Percentiles rank a stretch among this genome's conserved stretches.
Evolutionary conservation across 2,113 vertebrate species (phyloP).

Genomic region (Hemicordylus capensis): DNA sequence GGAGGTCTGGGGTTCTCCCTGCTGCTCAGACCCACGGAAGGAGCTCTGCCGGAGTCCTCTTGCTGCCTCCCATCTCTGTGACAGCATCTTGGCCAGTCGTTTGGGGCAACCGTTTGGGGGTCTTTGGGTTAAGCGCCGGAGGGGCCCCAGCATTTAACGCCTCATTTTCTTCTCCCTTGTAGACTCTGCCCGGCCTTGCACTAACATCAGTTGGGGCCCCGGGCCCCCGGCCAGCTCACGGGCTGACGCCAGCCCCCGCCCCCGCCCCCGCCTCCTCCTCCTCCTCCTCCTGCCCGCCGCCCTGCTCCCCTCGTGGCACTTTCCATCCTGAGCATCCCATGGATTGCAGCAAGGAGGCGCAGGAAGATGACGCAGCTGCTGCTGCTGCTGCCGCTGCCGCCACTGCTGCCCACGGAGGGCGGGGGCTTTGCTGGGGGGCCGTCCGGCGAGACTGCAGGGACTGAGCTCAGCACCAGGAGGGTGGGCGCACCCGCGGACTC

Average conservation of each 20-base stretch:
- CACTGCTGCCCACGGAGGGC: neutral
- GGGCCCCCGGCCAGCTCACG: neutral
- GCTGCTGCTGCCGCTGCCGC: neutral
- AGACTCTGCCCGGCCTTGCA: neutral
- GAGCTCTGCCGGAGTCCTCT: neutral
- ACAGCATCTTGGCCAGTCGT: neutral
- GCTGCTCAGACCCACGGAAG: neutral
- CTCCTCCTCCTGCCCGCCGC: conserved; percentile 3
- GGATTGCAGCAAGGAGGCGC: too few relatives aligned
- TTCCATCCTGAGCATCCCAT: neutral
- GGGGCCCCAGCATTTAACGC: neutral
- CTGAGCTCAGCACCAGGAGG: neutral
- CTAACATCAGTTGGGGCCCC: neutral
- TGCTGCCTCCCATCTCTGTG: too few relatives aligned
- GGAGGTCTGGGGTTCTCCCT: neutral
- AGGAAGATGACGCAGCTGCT: too few relatives aligned
- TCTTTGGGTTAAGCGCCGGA: too few relatives aligned
- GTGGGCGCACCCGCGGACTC: too few relatives aligned
- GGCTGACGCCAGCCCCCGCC: neutral
- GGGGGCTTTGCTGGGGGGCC: too few relatives aligned
- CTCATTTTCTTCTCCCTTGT: conserved; percentile 21
- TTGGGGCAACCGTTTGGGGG: too few relatives aligned
- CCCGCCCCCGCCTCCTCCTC: neutral
- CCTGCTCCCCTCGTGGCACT: neutral
- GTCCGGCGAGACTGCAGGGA: too few relatives aligned